Evolutionary conservation across 2,113 vertebrate genomes (phyloP).

Genomic region (Tetrao urogallus): DNA sequence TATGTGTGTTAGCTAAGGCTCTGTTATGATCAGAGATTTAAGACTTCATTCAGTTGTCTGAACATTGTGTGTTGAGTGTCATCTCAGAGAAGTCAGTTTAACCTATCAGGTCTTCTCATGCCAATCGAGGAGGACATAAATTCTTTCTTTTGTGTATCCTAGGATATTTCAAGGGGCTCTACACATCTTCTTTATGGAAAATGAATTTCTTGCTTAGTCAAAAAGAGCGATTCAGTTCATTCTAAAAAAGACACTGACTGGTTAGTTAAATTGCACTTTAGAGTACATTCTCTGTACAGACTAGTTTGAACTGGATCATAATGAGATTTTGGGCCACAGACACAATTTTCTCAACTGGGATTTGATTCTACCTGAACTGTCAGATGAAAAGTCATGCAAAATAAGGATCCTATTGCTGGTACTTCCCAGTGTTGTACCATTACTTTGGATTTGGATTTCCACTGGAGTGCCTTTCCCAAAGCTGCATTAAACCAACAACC

Average conservation of each 20-base stretch:
- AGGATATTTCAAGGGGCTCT: background rate
- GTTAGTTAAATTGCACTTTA: background rate
- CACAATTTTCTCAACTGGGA: background rate
- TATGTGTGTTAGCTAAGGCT: background rate
- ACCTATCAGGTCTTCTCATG: no score
- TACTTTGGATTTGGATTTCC: background rate
- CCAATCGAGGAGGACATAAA: background rate
- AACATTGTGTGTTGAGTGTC: background rate
- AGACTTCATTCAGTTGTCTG: background rate
- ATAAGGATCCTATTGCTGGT: background rate
- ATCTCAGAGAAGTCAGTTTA: background rate
- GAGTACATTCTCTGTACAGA: background rate
- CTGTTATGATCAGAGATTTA: background rate
- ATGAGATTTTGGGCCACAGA: background rate
- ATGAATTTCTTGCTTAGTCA: background rate
- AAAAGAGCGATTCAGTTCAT: background rate
- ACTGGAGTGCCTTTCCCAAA: background rate
- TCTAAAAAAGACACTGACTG: background rate
- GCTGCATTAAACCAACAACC: background rate
- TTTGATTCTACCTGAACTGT: background rate
- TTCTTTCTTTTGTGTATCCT: no score
- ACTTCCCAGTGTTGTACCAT: background rate
- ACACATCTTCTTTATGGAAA: background rate
- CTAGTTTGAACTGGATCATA: background rate
- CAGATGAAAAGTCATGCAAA: background rate